Evolutionary conservation across 2,113 vertebrate genomes (phyloP).

Genomic region (Malurus elegans): DNA sequence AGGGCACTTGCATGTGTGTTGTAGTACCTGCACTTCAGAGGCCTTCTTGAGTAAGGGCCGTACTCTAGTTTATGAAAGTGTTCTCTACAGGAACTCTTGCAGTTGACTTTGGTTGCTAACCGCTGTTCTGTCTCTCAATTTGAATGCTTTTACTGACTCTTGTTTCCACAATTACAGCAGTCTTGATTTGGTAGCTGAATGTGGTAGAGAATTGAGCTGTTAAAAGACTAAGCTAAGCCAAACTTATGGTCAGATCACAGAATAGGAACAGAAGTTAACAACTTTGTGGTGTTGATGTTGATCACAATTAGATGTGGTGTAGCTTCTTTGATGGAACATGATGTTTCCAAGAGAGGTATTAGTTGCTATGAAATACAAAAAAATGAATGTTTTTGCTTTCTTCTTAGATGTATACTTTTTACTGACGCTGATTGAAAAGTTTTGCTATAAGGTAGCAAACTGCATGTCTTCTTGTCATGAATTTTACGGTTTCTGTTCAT

Average conservation of each 20-base stretch:
- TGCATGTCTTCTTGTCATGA: not conserved
- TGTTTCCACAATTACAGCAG: not conserved
- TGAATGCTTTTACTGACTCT: not conserved
- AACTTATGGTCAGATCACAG: not conserved
- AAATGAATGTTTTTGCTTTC: not conserved
- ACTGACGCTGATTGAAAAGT: not conserved
- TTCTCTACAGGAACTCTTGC: not conserved
- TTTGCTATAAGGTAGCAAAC: not conserved
- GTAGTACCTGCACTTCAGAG: not conserved
- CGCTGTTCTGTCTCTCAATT: not conserved
- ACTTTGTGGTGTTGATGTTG: not conserved
- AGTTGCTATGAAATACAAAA: not conserved
- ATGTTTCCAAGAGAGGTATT: not conserved
- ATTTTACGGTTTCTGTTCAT: not conserved
- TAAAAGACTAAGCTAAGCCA: not conserved
- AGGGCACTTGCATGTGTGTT: not conserved
- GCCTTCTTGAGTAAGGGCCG: not conserved
- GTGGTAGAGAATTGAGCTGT: not conserved
- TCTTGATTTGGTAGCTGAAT: not conserved
- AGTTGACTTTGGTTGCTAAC: not conserved
- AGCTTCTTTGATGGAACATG: not conserved
- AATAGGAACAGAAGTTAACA: not conserved
- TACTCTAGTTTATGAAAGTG: not conserved
- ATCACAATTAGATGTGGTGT: not conserved
- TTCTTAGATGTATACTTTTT: not conserved